These are phyloP conservation scores for Brachypterus glaber DNA, from an alignment of 2,888 invertebrate genomes.

Conservation along the genomic window DNA sequence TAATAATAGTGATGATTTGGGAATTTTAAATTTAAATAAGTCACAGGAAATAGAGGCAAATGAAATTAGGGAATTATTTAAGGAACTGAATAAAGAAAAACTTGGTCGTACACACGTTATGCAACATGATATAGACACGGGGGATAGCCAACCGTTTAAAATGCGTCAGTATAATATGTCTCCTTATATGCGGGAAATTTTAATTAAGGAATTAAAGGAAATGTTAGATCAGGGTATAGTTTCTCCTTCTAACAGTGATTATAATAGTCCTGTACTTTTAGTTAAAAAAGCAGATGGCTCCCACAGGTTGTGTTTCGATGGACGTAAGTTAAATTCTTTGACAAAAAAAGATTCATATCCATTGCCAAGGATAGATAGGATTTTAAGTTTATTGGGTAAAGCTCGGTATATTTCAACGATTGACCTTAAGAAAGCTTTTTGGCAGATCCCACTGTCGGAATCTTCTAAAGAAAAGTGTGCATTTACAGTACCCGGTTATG, in stretches of 20 bases:
- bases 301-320: constrained; percentile 14
- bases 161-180: constrained; percentile 9
- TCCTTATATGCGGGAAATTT: constrained; percentile 14
- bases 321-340: constrained; percentile 8
- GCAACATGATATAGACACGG: constrained; percentile 11
- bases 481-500: too few relatives aligned
- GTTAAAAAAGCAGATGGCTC: constrained; percentile 14
- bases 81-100: constrained; percentile 10
- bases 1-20: not conserved
- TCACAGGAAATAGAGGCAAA: constrained; percentile 1
- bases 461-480: too few relatives aligned
- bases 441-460: constrained; percentile 16
- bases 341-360: constrained; percentile 14
- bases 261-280: constrained; percentile 12
- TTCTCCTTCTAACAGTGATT: constrained; percentile 11
- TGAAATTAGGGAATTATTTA: constrained; percentile 10
- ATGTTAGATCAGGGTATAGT: constrained; percentile 14
- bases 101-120: constrained; percentile 13
- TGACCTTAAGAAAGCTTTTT: constrained; percentile 13
- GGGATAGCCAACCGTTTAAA: constrained; percentile 10
- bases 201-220: constrained; percentile 13
- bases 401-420: constrained; percentile 15
- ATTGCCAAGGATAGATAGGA: constrained; percentile 14
- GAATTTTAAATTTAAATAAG: not conserved
- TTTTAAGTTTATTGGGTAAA: constrained; percentile 12